Evolutionary conservation across 1,140 invertebrate species (phyloP), one percentile per base, ranked within the genome.

Genomic region (Oedothorax gibbosus): DNA sequence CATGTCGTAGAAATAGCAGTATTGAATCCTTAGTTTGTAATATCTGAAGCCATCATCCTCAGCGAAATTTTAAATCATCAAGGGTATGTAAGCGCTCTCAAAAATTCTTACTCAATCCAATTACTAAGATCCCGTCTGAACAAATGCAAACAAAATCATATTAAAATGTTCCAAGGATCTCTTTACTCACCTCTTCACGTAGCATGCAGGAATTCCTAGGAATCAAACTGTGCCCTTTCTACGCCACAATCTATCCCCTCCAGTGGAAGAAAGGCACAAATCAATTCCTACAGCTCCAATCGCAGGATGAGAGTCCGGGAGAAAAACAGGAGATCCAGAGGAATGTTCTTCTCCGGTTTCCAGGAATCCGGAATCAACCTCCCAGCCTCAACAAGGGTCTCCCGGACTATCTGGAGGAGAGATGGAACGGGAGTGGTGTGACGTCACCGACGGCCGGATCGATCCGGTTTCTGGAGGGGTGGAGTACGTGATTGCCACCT

Each of bases 361-460:
- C 18, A 60, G 56, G 56, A 75, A 57, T 75, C 72, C 72, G 53
- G 72, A 20, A 49, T n/a, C n/a, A 54, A 20, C 35, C 57, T 75
- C 51, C 18, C 53, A 21, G 56, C 57, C 72, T 60, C 18, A 57
- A 75, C 56, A 53, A 71, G 68, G 53, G 12, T 62, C 54, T 21
- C 10, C 56, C 21, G 72, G 72, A 75, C 53, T 75, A 20, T 21
- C 8, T 54, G 18, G 20, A 15, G 51, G 72, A 75, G 72, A 50
- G 72, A 50, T 56, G 51, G 53, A 12, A 60, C 53, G 53, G 11
- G 21, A 9, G 65, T 3, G 18, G 2, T 20, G 56, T 75, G 72
- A 75, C 72, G 72, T 75, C 72, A 75, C 21, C 20, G 51, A 62
- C 35, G 20, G 11, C 72, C 72, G 18, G 72, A 75, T 75, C 72